Base-by-base conservation (phyloP, 2,888 invertebrate species). In the Busseola fusca region DNA sequence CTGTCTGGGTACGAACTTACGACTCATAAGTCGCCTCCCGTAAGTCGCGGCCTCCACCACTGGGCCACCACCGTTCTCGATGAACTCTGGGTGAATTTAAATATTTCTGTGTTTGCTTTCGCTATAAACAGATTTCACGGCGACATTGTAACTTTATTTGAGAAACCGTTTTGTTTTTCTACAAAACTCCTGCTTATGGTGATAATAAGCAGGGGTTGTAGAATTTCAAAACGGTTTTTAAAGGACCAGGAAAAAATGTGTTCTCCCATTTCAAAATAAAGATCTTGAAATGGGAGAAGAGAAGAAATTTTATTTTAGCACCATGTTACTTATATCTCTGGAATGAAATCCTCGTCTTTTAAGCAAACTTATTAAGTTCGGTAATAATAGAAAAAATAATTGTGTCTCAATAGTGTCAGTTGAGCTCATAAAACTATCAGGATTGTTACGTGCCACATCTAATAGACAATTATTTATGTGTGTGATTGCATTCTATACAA, bases 401-500 rank as follows among this genome's bases (percentile, higher is more conserved):
- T 40, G 40, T 40, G 40, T 14, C 14, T 42, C 40, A 42, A 14
- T 42, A 37, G 37, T 37, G 12, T 12, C 40, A 40, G 40, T 40
- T 12, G 14, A 40, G 12, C 12, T 40, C 12, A 40, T 40, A 42
- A 42, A n/a, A 25, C 14, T 37, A 27, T 37, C 25, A 37, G 16
- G 37, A 7, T 27, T 42, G 52, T 1, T 30, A 9, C 52, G 1
- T 67, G 16, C 4, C 12, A 37, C 30, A 27, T 56, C 27, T 34
- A 45, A 18, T 56, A 6, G 16, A 27, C 25, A 16, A 34, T 59
- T 25, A 30, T 50, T 7, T 18, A 48, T 34, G 1, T 9, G 34
- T 9, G 21, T 12, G 21, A 48, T 34, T 72, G 42, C 59, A 34
- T 25, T 37, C 12, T 21, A 21, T 48, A 74, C 37, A 42, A 69